Conservation (phyloP, 2,888 invertebrate genomes). For the Eilema sororculum region DNA sequence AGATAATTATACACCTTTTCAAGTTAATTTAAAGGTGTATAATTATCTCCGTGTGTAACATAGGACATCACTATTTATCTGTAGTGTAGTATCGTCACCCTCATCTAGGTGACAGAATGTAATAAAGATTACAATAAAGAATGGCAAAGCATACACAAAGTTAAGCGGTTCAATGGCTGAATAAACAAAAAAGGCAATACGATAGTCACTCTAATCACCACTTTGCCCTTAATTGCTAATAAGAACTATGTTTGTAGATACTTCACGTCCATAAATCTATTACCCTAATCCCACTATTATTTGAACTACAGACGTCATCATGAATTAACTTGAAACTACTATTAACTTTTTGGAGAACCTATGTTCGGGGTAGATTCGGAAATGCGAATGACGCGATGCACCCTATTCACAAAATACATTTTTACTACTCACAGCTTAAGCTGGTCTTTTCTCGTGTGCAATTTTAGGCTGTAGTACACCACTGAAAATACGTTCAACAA, state of each 20-base stretch:
- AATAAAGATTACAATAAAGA: background rate
- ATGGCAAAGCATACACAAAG: background rate
- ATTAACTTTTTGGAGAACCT: background rate
- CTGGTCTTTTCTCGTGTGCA: background rate
- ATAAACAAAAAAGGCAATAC: background rate
- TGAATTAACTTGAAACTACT: slow-evolving; percentile 16
- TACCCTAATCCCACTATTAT: slow-evolving; percentile 32
- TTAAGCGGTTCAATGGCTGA: background rate
- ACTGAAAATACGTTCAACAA: too few relatives aligned
- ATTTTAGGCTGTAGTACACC: background rate
- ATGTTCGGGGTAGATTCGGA: too few relatives aligned
- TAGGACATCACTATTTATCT: too few relatives aligned
- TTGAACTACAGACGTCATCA: slow-evolving; percentile 29
- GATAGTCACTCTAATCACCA: slow-evolving; percentile 10
- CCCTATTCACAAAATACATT: background rate
- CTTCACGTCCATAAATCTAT: slow-evolving; percentile 27
- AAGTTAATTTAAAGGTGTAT: background rate
- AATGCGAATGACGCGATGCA: background rate
- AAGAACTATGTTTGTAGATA: slow-evolving; percentile 29
- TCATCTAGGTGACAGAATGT: background rate
- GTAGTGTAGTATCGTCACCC: background rate
- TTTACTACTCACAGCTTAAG: background rate
- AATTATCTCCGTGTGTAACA: too few relatives aligned
- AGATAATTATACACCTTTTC: too few relatives aligned
- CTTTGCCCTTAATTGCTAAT: slow-evolving; percentile 32